Percentiles rank a stretch among this genome's conserved stretches.
Evolutionary conservation across 2,113 vertebrate genomes (phyloP).

Genomic region (Limanda limanda): DNA sequence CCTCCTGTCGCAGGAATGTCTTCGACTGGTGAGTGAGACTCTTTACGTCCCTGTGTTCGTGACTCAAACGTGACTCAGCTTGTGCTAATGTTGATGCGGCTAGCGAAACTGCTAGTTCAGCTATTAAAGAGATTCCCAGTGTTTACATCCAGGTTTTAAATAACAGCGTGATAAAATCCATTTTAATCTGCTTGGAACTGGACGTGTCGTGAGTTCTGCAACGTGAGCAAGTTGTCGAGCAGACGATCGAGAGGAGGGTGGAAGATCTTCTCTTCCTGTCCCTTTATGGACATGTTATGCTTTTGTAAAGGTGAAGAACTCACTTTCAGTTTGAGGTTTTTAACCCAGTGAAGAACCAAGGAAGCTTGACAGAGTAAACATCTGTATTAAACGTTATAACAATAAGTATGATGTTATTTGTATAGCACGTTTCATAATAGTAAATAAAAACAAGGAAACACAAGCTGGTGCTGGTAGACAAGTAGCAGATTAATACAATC

Average conservation of each 20-base stretch:
- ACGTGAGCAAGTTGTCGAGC: not conserved
- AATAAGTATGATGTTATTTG: no score
- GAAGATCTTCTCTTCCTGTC: not conserved
- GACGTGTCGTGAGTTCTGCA: not conserved
- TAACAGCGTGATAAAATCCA: not conserved
- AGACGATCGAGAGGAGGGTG: no score
- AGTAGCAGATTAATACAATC: no score
- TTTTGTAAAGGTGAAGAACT: not conserved
- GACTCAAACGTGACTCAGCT: constrained; percentile 67
- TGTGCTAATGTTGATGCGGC: constrained; percentile 10
- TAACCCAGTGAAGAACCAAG: no score
- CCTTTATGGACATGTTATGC: not conserved
- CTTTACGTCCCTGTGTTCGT: not conserved
- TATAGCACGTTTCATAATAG: no score
- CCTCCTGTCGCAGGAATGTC: constrained; percentile 43
- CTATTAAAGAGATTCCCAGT: not conserved
- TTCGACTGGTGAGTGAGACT: constrained; percentile 70
- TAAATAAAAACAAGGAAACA: no score
- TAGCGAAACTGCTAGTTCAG: not conserved
- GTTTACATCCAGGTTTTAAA: not conserved
- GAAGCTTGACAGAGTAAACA: not conserved
- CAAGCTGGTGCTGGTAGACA: no score
- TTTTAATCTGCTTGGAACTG: not conserved
- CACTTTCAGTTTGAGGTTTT: not conserved
- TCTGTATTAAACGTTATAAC: no score